phyloP scores from a whole-genome alignment of 2,888 invertebrate genomes.

The Sinotaia quadrata region DNA sequence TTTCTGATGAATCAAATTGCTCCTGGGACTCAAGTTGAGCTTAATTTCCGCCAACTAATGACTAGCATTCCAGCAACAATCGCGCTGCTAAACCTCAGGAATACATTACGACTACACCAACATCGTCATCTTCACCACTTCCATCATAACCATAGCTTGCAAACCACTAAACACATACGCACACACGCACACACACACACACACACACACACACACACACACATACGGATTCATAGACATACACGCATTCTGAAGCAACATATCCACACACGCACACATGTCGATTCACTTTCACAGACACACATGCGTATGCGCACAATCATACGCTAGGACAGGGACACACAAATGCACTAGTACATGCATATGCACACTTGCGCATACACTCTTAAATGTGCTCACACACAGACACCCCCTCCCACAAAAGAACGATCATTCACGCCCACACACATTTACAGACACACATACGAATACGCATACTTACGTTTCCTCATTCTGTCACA shows the following conservation, averaged over 20 bases:
- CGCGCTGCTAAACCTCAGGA: too few relatives aligned
- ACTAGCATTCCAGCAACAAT: too few relatives aligned
- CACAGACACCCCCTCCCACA: neutral
- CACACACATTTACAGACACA: neutral
- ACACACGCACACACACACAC: slow-evolving; percentile 10
- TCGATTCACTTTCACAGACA: slow-evolving; percentile 5
- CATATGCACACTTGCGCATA: neutral
- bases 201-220: neutral
- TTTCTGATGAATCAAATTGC: too few relatives aligned
- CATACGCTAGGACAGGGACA: neutral
- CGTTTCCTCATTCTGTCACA: neutral
- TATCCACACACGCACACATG: neutral
- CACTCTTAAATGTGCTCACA: neutral
- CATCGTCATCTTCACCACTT: neutral
- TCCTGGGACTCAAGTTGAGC: too few relatives aligned
- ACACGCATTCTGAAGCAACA: neutral
- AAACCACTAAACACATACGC: neutral
- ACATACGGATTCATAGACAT: neutral
- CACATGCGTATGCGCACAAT: neutral
- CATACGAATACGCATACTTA: neutral
- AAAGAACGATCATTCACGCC: neutral
- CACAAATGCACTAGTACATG: neutral
- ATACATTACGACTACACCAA: too few relatives aligned
- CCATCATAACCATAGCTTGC: neutral
- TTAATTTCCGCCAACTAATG: too few relatives aligned